Base-by-base conservation (phyloP, 1,140 invertebrate species). In the Whitmania pigra region DNA sequence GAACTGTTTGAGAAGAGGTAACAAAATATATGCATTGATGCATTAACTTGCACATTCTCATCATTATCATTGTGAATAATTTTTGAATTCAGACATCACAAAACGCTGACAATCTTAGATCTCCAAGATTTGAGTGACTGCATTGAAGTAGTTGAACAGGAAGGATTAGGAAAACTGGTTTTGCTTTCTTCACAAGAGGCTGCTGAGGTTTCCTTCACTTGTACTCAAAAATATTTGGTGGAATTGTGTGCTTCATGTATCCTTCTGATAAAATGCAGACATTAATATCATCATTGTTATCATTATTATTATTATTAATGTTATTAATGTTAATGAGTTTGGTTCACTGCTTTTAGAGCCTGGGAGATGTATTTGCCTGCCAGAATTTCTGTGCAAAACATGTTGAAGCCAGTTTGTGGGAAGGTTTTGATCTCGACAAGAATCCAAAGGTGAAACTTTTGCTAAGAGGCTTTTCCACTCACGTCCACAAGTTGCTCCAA, bases 1-100 rank as follows among this genome's bases (percentile, higher is more conserved):
- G 89, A 92, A 80, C 84, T 92, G 75, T 90, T 89, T 79, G 90
- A 93, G 80, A 88, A 87, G 76, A 87, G 90, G 72, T 93, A 75
- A 68, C 31, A 43, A 9, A 54, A 71, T 20, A 67, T 57, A 49
- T 71, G 70, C 18, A 40, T 17, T 31, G 22, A 31, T 13, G 20
- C 60, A 40, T n/a, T 72, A 18, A 71, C 55, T 27, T 36, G 53
- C 22, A 53, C 11, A 69, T 18, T 53, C 18, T 7, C 69, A 5
- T 13, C 9, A 71, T 13, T 71, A 71, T 11, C 29, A 31, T 63
- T 69, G n/a, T n/a, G 36, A 29, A 27, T 57, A 22, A 40, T 54
- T 69, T 27, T 73, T 68, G 22, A 71, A 73, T 74, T 7, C 55
- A 83, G 82, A 69, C 82, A 88, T 77, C 87, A 90, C 79, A 87